A percentile compares a stretch with the other conserved stretches of the same genome.
phyloP scores from a whole-genome alignment of 2,797 vertebrate genomes.

The Peromyscus eremicus region DNA sequence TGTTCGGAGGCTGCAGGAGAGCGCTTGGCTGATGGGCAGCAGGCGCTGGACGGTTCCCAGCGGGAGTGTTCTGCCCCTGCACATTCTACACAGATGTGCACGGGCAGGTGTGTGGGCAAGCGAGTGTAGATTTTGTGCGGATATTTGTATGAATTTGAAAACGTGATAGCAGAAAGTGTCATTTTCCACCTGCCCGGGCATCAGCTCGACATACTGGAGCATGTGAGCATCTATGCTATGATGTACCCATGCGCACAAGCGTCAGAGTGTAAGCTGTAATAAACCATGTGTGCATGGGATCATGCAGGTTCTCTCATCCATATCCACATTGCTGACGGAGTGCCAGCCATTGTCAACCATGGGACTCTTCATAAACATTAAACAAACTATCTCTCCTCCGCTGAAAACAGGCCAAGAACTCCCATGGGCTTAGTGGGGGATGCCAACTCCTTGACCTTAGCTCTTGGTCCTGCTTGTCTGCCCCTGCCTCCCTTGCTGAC shows the following conservation, averaged over 20 bases:
- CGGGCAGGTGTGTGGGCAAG: not conserved
- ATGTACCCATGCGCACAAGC: rapidly evolving
- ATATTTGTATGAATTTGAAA: not conserved
- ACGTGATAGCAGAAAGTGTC: not conserved
- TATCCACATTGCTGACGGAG: not conserved
- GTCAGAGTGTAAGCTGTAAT: no score
- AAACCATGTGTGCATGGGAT: rapidly evolving
- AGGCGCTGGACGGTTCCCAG: not conserved
- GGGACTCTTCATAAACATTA: not conserved
- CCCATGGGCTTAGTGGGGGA: not conserved
- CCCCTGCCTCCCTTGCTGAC: not conserved
- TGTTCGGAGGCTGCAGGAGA: not conserved
- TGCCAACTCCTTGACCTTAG: not conserved
- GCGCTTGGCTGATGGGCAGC: conserved; percentile 12
- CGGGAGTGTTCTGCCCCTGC: rapidly evolving
- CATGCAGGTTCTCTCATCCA: not conserved
- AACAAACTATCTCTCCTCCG: not conserved
- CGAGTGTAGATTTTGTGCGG: rapidly evolving
- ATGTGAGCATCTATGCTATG: not conserved
- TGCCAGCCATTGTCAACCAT: not conserved
- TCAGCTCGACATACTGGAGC: not conserved
- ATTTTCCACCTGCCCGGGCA: no score
- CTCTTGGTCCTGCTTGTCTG: not conserved
- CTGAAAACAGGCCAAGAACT: not conserved
- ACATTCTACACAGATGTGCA: not conserved